Base-by-base conservation (phyloP, 2,797 vertebrate species). In the Periophthalmus magnuspinnatus region DNA sequence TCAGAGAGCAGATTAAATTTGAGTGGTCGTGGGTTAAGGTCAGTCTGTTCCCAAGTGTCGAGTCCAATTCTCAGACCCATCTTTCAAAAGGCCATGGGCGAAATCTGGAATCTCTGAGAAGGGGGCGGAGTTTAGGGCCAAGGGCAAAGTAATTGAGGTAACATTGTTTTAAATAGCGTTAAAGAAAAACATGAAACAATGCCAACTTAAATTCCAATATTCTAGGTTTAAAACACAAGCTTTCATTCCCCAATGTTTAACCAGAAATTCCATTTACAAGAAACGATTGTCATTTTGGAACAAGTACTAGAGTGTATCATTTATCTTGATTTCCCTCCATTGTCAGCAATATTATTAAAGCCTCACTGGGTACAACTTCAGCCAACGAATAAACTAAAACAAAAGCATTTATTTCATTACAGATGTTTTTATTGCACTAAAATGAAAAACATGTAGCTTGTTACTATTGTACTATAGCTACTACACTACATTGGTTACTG, bases 1-100 rank as follows among this genome's bases (percentile, higher is more conserved):
- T 50, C 47, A 50, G 10, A n/a, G 63, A 65, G 47, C 63, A 65
- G 72, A 74, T 69, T 74, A 62, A 74, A 68, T 69, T 64, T 74
- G 67, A 65, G 63, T 74, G 67, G 72, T 74, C 67, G 57, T 65
- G 24, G 63, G 63, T 65, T 65, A 50, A 65, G 63, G 63, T 65
- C 63, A 65, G 63, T n/a, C 45, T 11, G 63, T 50, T 65, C 63
- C 63, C 63, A 50, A 32, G 63, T 52, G 63, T 65, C 63, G 33
- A 22, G 24, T 50, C 63, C 63, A 50, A 65, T 65, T 50, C 19
- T 50, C 47, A 10, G 10, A 52, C 16, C 10, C 54, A 57, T 54
- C 65, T 67, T 67, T 67, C 14, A 54, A 67, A 67, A 54, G 50
- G 36, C 28, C 55, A 69, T n/a, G 24, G 50, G 24, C 21, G 6